Conservation (phyloP, 2,888 invertebrate genomes). For the Arctia plantaginis region DNA sequence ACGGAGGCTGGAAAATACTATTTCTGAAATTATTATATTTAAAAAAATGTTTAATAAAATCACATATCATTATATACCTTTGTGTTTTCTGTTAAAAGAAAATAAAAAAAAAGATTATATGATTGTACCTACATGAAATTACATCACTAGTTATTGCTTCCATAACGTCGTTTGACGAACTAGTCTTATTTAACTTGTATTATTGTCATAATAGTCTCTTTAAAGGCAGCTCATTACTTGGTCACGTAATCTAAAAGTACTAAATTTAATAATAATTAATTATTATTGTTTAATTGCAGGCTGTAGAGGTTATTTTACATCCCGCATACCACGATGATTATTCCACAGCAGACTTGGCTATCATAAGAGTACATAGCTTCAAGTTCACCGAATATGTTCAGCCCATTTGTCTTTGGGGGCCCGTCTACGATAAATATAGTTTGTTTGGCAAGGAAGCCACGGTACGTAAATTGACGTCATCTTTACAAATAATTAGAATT, state of each 20-base stretch:
- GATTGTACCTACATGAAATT: background rate
- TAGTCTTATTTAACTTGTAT: background rate
- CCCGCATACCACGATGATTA: conserved; percentile 65
- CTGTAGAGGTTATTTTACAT: conserved; percentile 69
- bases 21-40: too few relatives aligned
- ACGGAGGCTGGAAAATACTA: too few relatives aligned
- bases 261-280: background rate
- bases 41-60: too few relatives aligned
- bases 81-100: too few relatives aligned
- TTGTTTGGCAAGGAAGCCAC: conserved; percentile 71
- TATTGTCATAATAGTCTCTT: background rate
- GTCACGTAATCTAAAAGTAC: background rate
- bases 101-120: too few relatives aligned
- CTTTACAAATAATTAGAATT: too few relatives aligned
- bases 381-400: conserved; percentile 74
- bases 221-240: background rate
- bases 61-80: too few relatives aligned
- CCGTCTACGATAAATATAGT: conserved; percentile 71
- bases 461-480: conserved; percentile 54
- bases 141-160: background rate
- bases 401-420: conserved; percentile 81
- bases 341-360: conserved; percentile 76
- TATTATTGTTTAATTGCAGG: conserved; percentile 60
- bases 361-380: conserved; percentile 71
- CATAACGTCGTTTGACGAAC: background rate